Percentiles rank a stretch among this genome's conserved stretches.
Evolutionary conservation across 2,888 invertebrate genomes (phyloP).

Genomic region (Ditula angustiorana): DNA sequence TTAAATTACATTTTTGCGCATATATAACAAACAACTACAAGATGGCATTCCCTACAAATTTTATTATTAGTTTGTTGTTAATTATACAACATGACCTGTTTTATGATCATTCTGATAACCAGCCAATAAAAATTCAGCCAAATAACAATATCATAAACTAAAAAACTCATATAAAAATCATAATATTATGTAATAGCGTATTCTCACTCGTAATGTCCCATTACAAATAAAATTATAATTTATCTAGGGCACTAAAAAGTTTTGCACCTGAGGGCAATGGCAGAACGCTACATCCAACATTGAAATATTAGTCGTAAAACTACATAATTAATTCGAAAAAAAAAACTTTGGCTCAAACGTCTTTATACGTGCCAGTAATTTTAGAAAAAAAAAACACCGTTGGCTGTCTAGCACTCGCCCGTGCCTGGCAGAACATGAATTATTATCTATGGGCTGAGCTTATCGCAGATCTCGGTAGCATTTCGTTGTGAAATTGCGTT

Average conservation of each 20-base stretch:
- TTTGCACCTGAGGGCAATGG: slow-evolving; percentile 26
- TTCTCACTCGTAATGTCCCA: slow-evolving; percentile 16
- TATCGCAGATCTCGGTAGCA: slow-evolving; percentile 35
- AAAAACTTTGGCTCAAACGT: slow-evolving; percentile 16
- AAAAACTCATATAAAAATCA: slow-evolving; percentile 12
- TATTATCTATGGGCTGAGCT: slow-evolving; percentile 37
- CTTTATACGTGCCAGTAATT: slow-evolving; percentile 29
- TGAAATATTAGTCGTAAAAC: slow-evolving; percentile 31
- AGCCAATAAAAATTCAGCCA: neutral
- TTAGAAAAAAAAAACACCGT: slow-evolving; percentile 34
- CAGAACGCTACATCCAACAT: slow-evolving; percentile 9
- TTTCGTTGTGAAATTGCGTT: slow-evolving; percentile 30
- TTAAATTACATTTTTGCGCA: no score
- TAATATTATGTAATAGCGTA: slow-evolving; percentile 15
- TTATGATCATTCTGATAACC: neutral
- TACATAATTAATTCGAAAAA: slow-evolving; percentile 27
- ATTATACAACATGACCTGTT: neutral
- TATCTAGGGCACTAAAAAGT: slow-evolving; percentile 25
- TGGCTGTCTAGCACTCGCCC: slow-evolving; percentile 34
- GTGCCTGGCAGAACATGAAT: slow-evolving; percentile 37
- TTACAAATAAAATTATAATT: slow-evolving; percentile 17
- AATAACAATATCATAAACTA: slow-evolving; percentile 1
- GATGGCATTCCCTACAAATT: neutral
- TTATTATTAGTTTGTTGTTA: neutral
- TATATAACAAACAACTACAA: no score